Conservation (phyloP, 2,797 vertebrate species). For the Ataeniobius toweri region DNA sequence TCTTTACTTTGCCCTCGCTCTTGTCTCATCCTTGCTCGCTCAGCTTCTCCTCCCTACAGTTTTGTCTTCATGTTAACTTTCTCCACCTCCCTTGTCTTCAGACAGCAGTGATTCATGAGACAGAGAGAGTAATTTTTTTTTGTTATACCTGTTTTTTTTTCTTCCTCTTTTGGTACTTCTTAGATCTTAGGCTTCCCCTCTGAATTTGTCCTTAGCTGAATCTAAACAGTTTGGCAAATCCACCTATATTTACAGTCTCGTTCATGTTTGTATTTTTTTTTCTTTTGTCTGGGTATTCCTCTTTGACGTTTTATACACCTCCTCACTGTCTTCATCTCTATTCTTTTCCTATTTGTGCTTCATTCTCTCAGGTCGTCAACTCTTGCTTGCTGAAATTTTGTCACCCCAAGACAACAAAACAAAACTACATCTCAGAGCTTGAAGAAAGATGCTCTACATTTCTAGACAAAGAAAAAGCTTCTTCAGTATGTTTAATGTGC, state of each 20-base stretch:
- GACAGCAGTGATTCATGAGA: slow-evolving; percentile 41
- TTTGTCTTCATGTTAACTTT: slow-evolving; percentile 66
- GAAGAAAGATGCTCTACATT: slow-evolving; percentile 11
- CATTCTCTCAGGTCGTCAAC: slow-evolving; percentile 34
- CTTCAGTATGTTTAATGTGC: neutral
- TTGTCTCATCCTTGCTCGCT: slow-evolving; percentile 34
- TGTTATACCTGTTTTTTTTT: slow-evolving; percentile 15
- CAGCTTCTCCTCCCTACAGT: slow-evolving; percentile 50
- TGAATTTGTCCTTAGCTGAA: slow-evolving; percentile 47
- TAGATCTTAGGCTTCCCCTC: slow-evolving; percentile 9
- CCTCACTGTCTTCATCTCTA: slow-evolving; percentile 19
- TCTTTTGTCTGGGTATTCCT: slow-evolving; percentile 41
- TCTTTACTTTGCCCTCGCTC: slow-evolving; percentile 60
- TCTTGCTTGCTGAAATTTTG: slow-evolving; percentile 24
- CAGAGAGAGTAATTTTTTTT: slow-evolving; percentile 46
- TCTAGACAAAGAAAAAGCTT: neutral
- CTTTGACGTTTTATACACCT: slow-evolving; percentile 38
- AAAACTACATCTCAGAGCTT: slow-evolving; percentile 8
- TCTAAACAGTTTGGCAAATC: slow-evolving; percentile 33
- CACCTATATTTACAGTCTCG: slow-evolving; percentile 15
- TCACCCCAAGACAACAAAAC: slow-evolving; percentile 15
- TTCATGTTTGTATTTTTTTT: slow-evolving; percentile 24
- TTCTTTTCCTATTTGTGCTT: slow-evolving; percentile 34
- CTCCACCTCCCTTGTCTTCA: slow-evolving; percentile 32
- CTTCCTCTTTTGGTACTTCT: slow-evolving; percentile 16